Evolutionary conservation across 1,140 invertebrate genomes (phyloP).

Genomic region (Aphis craccivora): DNA sequence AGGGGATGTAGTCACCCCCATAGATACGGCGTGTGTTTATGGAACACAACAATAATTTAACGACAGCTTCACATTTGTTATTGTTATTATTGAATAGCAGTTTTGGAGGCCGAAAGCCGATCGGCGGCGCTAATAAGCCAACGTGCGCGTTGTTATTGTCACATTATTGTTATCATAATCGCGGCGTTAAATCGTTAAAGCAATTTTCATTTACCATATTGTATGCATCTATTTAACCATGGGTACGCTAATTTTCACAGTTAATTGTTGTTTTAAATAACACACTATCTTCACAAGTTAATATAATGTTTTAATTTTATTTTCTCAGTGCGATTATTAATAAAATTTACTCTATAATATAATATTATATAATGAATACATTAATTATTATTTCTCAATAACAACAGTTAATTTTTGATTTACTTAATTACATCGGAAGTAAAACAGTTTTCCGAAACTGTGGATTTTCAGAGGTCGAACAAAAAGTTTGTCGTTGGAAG

Average conservation of each 20-base stretch:
- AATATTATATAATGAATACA: no score
- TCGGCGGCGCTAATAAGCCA: constrained; percentile 44
- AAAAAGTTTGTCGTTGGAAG: not conserved
- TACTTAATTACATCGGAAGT: not conserved
- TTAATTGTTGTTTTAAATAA: not conserved
- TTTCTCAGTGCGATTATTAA: not conserved
- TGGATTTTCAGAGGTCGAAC: not conserved
- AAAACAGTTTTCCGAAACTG: not conserved
- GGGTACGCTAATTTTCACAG: not conserved
- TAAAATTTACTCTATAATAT: not conserved
- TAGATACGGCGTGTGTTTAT: constrained; percentile 29
- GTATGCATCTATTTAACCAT: not conserved
- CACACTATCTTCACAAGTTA: not conserved
- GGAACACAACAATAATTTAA: constrained; percentile 33
- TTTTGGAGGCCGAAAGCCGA: not conserved
- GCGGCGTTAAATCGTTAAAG: not conserved
- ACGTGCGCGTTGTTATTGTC: not conserved
- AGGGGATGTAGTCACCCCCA: not conserved
- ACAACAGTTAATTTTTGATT: not conserved
- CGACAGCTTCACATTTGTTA: constrained; percentile 35
- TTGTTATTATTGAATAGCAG: not conserved
- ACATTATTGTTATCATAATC: not conserved
- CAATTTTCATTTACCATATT: not conserved
- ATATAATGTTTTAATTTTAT: not conserved
- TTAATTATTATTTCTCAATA: no score